phyloP scores from a whole-genome alignment of 2,888 invertebrate genomes.

The Eupithecia inturbata region DNA sequence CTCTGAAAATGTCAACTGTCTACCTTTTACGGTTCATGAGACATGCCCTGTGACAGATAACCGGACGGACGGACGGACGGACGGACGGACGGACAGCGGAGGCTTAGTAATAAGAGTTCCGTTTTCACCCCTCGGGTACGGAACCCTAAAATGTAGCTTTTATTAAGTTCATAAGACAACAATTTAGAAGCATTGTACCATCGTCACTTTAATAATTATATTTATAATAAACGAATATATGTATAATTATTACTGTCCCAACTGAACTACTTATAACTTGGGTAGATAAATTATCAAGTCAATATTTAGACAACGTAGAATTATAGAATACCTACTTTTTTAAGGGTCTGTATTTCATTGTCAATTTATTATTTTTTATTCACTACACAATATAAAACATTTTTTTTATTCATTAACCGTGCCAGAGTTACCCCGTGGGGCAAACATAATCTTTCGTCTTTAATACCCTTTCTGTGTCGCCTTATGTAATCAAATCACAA shows the following conservation, averaged over 20 bases:
- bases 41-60: too few species aligned
- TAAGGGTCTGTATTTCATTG: not conserved
- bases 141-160: not conserved
- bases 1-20: too few species aligned
- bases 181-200: constrained; percentile 9
- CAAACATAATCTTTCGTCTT: not conserved
- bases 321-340: not conserved
- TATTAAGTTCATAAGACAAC: not conserved
- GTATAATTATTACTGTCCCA: not conserved
- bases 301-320: not conserved
- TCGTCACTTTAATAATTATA: not conserved
- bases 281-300: not conserved
- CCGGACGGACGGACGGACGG: too few species aligned
- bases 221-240: not conserved
- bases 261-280: not conserved
- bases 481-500: not conserved
- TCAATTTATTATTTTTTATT: not conserved
- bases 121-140: too few species aligned
- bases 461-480: not conserved
- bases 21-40: too few species aligned
- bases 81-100: too few species aligned
- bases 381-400: not conserved
- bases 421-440: not conserved
- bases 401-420: not conserved
- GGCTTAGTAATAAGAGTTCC: too few species aligned